Evolutionary conservation across 2,888 invertebrate genomes (phyloP), one percentile per base, ranked within the genome.

Genomic region (Euzetes globulus): DNA sequence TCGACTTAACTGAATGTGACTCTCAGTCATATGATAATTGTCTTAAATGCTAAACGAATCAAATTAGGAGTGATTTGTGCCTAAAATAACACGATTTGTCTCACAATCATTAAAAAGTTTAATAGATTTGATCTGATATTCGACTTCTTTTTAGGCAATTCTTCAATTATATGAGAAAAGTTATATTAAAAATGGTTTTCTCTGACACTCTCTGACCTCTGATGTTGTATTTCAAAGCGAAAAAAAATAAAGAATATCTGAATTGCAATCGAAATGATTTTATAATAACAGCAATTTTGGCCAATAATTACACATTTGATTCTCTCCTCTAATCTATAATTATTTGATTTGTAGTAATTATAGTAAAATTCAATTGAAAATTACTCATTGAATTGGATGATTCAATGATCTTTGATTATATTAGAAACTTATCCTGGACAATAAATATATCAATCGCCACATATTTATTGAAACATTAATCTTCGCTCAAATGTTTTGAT

Each of bases 381-480:
- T 65, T 65, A 65, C 63, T 65, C 60, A 65, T 37, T 17, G 60
- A 22, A 37, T 37, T 37, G n/a, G 11, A 27, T 52, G 22, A 58
- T 25, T 37, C n/a, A 27, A 25, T 60, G n/a, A 60, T 33, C 22
- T 60, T 60, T 65, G 6, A 63, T 4, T 63, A 33, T 17, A 60
- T 19, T 7, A 7, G 29, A 15, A 29, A 29, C n/a, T 65, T 11
- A 33, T 37, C 63, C 37, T n/a, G 17, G 37, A 29, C 7, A 37
- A 60, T 15, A 33, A 65, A 65, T 65, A 17, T 33, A 65, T 65
- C 63, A 65, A 65, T 65, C 33, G 63, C 29, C 63, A 65, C 63
- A 65, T 65, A 65, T 65, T 65, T 65, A 65, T 65, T 3, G 41
- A 65, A 7, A 65, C 11, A 37, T 17, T 65, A 65, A 37, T 65